Base-by-base conservation (phyloP, 2,113 vertebrate species). In the Anhinga rufa region DNA sequence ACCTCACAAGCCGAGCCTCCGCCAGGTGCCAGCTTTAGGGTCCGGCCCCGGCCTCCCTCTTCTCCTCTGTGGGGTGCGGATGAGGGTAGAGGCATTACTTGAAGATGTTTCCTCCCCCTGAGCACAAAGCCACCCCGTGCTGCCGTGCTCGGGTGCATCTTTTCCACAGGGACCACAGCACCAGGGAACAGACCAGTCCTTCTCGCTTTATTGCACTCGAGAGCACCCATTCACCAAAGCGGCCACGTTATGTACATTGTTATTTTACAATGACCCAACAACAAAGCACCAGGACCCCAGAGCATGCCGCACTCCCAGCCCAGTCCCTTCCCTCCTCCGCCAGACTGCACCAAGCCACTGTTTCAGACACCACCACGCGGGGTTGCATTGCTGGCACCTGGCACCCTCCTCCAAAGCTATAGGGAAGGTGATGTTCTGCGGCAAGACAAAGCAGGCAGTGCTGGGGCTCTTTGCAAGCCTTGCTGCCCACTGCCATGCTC, bases 41-140 rank as follows among this genome's bases (percentile, higher is more conserved):
- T 55, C 32, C 5, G 1, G 14, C 8, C 31, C 21, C 14, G 14
- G 51, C 14, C 55, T 25, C 22, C 7, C 32, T 83, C 64, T 44
- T 88, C 34, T 80, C 44, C 10, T 21, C 58, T 1, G 0, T 0
- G 0, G 34, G n/a, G 26, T 8, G 26, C 0, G 0, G 32, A 52
- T 6, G 19, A 9, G 11, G 31, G 6, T 31, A n/a, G 71, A 93
- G 55, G 18, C 28, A 29, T 38, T 22, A 25, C 54, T 36, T 61
- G 55, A 70, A 92, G 76, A 28, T 4, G 6, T 28, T 61, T 77
- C 36, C 65, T 51, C 82, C 38, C 36, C 29, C 44, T 2, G 2
- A 54, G 54, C 36, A 38, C 68, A 54, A 77, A 92, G 36, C 22
- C 1, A 1, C 9, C 7, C 6, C 2, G 0, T 42, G 57, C 60